Conservation (phyloP, 2,113 vertebrate genomes). For the Pseudopipra pipra region DNA sequence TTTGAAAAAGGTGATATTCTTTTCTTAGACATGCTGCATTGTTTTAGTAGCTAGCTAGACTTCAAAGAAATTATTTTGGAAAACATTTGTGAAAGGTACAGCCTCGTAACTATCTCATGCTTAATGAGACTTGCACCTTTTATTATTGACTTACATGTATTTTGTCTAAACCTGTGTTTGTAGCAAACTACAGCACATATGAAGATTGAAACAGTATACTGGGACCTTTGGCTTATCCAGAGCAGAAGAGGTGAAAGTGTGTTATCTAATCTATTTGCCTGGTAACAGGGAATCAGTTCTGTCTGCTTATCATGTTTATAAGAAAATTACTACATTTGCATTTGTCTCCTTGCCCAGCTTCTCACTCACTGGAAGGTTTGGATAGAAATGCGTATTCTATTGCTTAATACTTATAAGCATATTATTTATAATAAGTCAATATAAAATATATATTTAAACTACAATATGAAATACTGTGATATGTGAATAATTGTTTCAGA, state of each 20-base stretch:
- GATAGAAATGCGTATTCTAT: not conserved
- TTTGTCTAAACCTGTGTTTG: not conserved
- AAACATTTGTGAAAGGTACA: not conserved
- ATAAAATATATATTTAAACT: not conserved
- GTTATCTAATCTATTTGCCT: not conserved
- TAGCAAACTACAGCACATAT: not conserved
- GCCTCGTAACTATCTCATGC: not conserved
- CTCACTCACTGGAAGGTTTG: not conserved
- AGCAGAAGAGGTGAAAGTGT: not conserved
- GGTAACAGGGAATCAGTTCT: not conserved
- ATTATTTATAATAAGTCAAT: not conserved
- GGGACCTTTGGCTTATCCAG: not conserved
- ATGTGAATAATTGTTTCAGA: not conserved
- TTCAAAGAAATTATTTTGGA: not conserved
- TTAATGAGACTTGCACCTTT: not conserved
- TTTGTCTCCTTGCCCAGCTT: not conserved
- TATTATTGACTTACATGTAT: accelerated
- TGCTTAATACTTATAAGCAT: not conserved
- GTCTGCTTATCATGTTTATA: not conserved
- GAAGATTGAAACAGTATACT: not conserved
- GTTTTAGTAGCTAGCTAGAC: not conserved
- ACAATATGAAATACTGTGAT: not conserved
- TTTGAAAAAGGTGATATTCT: not conserved
- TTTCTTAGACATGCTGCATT: not conserved
- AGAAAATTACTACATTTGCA: not conserved